Evolutionary conservation across 2,113 vertebrate species (phyloP).

Genomic region (Gadus macrocephalus): DNA sequence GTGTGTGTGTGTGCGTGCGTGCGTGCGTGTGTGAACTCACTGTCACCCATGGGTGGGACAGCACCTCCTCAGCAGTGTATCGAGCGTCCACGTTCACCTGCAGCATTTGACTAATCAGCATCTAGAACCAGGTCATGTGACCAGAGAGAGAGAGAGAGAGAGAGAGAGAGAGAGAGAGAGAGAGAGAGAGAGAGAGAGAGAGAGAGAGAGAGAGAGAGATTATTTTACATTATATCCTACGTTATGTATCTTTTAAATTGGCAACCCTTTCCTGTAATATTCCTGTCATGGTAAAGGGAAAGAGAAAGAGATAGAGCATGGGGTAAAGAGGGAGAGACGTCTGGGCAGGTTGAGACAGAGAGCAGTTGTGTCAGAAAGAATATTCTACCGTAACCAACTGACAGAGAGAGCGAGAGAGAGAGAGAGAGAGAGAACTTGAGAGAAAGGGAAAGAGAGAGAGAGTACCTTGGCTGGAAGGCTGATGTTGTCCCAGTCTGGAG

Average conservation of each 20-base stretch:
- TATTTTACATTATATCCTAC: background rate
- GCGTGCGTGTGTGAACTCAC: constrained; percentile 66
- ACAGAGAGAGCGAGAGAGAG: background rate
- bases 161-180: background rate
- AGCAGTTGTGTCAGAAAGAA: background rate
- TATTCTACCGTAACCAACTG: background rate
- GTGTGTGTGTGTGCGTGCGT: constrained; percentile 2
- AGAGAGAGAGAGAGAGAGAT: background rate
- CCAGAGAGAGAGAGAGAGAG: background rate
- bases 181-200: background rate
- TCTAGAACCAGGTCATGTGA: constrained; percentile 67
- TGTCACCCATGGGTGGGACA: constrained; percentile 94
- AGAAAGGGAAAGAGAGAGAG: background rate
- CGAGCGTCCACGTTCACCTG: constrained; percentile 92
- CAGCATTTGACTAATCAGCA: constrained; percentile 94
- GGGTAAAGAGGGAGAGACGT: background rate
- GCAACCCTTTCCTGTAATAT: background rate
- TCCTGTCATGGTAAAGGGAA: background rate
- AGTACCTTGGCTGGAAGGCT: constrained; percentile 86
- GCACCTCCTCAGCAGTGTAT: constrained; percentile 90
- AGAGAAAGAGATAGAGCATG: background rate
- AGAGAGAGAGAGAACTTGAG: background rate
- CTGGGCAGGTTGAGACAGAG: background rate
- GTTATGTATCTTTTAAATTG: too few relatives aligned
- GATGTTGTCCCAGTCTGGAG: constrained; percentile 96